Conservation (phyloP, 2,888 invertebrate species). For the Heliconius cydno region DNA sequence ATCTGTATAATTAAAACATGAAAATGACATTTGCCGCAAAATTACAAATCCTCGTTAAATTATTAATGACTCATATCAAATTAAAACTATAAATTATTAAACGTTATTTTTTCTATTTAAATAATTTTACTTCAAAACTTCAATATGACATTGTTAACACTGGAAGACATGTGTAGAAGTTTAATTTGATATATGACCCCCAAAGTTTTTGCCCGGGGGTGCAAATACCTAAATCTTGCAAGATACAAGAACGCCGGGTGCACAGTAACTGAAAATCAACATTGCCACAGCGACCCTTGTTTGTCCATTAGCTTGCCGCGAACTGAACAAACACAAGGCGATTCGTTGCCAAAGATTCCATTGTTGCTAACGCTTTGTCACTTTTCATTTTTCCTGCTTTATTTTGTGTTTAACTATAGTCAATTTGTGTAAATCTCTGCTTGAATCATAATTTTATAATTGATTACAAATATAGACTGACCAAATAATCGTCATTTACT, state of each 20-base stretch:
- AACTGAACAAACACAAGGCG: conserved; percentile 67
- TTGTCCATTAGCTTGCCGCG: conserved; percentile 80
- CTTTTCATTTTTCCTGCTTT: conserved; percentile 42
- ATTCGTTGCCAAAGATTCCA: conserved; percentile 53
- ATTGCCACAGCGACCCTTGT: conserved; percentile 72
- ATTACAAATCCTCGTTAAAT: no score
- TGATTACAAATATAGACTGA: background rate
- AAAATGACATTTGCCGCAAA: no score
- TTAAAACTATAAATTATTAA: no score
- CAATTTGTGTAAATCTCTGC: conserved; percentile 29
- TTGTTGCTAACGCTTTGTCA: conserved; percentile 49
- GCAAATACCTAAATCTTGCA: conserved; percentile 72
- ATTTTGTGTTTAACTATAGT: conserved; percentile 26
- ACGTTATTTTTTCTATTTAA: no score
- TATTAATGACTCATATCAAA: no score
- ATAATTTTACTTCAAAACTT: background rate
- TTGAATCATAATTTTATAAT: conserved; percentile 33
- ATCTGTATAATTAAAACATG: no score
- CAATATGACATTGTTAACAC: conserved; percentile 21
- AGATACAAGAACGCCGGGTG: conserved; percentile 69
- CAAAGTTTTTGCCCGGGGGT: conserved; percentile 52
- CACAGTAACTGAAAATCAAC: conserved; percentile 79
- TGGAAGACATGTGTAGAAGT: conserved; percentile 22
- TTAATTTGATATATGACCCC: conserved; percentile 33
- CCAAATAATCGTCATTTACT: no score